A percentile compares a stretch with the other conserved stretches of the same genome.
Evolutionary conservation across 2,888 invertebrate genomes (phyloP).

Genomic region (Eristalis pertinax): DNA sequence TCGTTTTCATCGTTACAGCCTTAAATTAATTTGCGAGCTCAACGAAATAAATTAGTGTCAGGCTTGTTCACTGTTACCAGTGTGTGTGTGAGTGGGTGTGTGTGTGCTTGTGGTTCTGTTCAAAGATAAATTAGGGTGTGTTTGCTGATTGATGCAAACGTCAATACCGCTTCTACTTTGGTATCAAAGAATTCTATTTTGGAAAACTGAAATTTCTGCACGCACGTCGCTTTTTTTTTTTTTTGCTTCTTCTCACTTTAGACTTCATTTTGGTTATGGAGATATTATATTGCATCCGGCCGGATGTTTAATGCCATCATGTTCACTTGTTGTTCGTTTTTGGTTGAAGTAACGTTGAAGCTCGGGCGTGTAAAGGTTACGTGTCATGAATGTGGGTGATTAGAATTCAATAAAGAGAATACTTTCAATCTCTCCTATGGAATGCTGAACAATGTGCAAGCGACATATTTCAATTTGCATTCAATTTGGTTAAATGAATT

Average conservation of each 20-base stretch:
- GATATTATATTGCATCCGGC: conserved; percentile 47
- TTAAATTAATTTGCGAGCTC: conserved; percentile 38
- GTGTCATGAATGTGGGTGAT: neutral
- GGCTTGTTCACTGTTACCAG: neutral
- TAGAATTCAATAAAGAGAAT: neutral
- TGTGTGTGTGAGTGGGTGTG: neutral
- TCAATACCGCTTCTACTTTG: conserved; percentile 44
- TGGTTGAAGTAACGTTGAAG: neutral
- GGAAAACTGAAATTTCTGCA: conserved; percentile 43
- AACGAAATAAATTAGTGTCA: conserved; percentile 38
- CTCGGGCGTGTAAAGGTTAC: neutral
- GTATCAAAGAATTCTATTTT: conserved; percentile 37
- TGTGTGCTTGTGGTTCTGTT: neutral
- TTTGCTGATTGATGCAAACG: conserved; percentile 40
- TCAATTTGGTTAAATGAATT: neutral
- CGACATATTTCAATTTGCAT: neutral
- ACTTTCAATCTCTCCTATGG: neutral
- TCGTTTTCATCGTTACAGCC: conserved; percentile 7
- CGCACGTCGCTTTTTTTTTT: neutral
- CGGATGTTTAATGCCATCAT: conserved; percentile 44
- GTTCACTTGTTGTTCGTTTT: conserved; percentile 10
- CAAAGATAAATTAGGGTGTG: conserved; percentile 34
- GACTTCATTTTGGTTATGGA: conserved; percentile 16
- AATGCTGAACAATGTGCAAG: neutral
- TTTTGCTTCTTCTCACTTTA: conserved; percentile 1